A percentile compares a stretch with the other conserved stretches of the same genome.
These are phyloP conservation scores for Apodemia hepburni DNA, from an alignment of 2,888 invertebrate species.

Conservation along the genomic window DNA sequence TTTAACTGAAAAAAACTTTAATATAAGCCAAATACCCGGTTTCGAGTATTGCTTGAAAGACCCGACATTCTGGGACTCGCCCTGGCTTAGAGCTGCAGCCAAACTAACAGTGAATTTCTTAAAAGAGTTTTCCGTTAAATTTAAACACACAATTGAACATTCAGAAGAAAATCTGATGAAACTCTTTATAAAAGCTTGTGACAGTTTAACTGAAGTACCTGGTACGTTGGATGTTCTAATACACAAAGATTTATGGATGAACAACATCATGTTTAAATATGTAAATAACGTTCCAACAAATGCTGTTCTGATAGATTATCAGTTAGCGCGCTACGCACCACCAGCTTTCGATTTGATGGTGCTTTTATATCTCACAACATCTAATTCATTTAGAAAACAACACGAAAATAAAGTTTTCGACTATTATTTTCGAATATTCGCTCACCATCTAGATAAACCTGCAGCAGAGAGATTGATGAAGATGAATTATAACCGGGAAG, in stretches of 20 bases:
- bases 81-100: constrained; percentile 50
- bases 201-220: constrained; percentile 40
- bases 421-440: constrained; percentile 49
- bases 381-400: constrained; percentile 43
- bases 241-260: constrained; percentile 64
- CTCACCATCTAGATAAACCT: constrained; percentile 36
- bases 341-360: constrained; percentile 59
- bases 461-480: constrained; percentile 40
- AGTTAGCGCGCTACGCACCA: constrained; percentile 56
- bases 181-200: constrained; percentile 46
- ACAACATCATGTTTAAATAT: constrained; percentile 62
- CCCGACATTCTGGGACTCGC: constrained; percentile 44
- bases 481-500: constrained; percentile 33
- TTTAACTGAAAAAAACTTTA: constrained; percentile 39
- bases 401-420: constrained; percentile 43
- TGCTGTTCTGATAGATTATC: constrained; percentile 58
- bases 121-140: constrained; percentile 45
- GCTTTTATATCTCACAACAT: constrained; percentile 51
- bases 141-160: constrained; percentile 32
- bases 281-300: constrained; percentile 42
- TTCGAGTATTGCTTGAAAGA: constrained; percentile 44
- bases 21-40: constrained; percentile 38
- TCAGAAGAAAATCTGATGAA: constrained; percentile 42
- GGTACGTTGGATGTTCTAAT: constrained; percentile 52
- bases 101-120: constrained; percentile 50